Percentiles rank a stretch among this genome's conserved stretches.
Conservation (phyloP, 64 coral and sea anemone genomes). For the Astreopora myriophthalma region DNA sequence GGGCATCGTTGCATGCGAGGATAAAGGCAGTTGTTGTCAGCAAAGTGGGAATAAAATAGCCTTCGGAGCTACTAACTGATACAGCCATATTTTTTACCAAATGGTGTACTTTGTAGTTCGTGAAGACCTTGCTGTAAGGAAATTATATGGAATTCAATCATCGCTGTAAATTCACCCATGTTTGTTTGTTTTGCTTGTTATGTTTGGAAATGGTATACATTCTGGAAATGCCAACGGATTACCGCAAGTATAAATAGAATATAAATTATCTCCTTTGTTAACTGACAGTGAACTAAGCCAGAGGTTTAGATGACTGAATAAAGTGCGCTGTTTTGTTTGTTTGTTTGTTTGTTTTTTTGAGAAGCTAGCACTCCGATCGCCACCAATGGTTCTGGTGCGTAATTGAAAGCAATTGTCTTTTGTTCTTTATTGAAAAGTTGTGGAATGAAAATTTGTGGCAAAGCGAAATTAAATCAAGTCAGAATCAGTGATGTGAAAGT, state of each 20-base stretch:
- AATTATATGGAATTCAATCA: not conserved
- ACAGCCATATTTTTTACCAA: slow-evolving; percentile 14
- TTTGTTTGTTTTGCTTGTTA: slow-evolving; percentile 15
- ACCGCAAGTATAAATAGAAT: not conserved
- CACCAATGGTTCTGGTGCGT: not conserved
- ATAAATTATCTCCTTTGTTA: not conserved
- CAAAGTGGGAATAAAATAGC: slow-evolving; percentile 5
- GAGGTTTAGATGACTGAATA: not conserved
- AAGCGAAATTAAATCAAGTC: not conserved
- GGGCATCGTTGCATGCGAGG: not conserved
- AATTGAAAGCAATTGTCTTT: not conserved
- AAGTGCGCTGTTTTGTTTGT: not conserved
- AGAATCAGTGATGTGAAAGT: not conserved
- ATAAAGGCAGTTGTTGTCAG: slow-evolving; percentile 22
- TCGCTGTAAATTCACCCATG: not conserved
- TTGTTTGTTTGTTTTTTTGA: not conserved
- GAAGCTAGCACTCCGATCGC: not conserved
- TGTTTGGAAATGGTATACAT: not conserved
- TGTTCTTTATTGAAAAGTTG: slow-evolving; percentile 12
- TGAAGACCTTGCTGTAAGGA: not conserved
- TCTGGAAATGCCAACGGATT: slow-evolving; percentile 4
- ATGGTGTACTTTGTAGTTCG: not conserved
- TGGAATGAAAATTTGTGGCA: not conserved
- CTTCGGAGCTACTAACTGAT: not conserved
- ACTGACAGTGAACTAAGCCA: not conserved